Evolutionary conservation across 2,888 invertebrate species (phyloP), one percentile per base, ranked within the genome.

Genomic region (Polymixis lichenea): DNA sequence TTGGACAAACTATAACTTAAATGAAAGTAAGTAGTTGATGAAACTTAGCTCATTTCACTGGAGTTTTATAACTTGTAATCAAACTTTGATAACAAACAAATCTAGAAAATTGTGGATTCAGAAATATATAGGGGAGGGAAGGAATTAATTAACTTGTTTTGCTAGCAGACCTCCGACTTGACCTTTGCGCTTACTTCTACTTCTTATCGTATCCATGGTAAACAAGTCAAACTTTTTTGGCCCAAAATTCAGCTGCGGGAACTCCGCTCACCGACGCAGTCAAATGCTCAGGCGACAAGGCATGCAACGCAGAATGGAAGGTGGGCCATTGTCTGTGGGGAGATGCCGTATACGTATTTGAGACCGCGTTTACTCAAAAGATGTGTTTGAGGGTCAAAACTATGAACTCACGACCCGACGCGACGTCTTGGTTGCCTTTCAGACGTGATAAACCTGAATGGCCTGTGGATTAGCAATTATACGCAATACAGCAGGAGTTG

Each of bases 1-100:
- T 15, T 46, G 51, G 51, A 73, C 67, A 71, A 73, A 83, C 70
- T 82, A 61, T 68, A 82, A 85, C 55, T 55, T 68, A 51, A 72
- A 76, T 72, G 32, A 65, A 66, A 71, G 67, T 43, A 69, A 71
- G 58, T 55, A 69, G 53, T 67, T 67, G 53, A 58, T 73, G 60
- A 61, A 83, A 83, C 67, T 64, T 60, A 56, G 53, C 60, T 71
- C 51, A 56, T 68, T 64, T 55, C 56, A 61, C 38, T 72, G 32
- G 11, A 72, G 77, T 71, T 69, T 17, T 46, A 46, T 56, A 68
- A 53, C 60, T 60, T 60, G 60, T 61, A 68, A 68, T 71, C 46
- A 77, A 68, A 66, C 28, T 74, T 61, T 46, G 38, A 28, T 72
- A 71, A 38, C 28, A 65, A 80, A 80, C n/a, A 60, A 62, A 43